phyloP scores from a whole-genome alignment of 2,113 vertebrate genomes.

The Pangasianodon gigas region DNA sequence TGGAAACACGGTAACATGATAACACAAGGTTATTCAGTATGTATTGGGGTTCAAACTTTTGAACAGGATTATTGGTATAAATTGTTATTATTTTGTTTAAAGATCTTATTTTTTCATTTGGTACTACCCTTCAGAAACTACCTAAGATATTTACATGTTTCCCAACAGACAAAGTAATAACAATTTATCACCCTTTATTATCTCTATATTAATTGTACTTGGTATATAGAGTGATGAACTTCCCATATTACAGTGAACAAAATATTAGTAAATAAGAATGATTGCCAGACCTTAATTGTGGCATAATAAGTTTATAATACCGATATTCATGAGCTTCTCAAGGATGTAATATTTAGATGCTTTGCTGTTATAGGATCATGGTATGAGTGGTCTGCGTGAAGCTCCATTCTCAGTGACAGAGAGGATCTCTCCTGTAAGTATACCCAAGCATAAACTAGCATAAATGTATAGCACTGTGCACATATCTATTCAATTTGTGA shows the following conservation, averaged over 20 bases:
- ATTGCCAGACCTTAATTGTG: neutral
- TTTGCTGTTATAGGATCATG: constrained; percentile 67
- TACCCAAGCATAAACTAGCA: neutral
- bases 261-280: neutral
- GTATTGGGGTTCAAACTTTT: no score
- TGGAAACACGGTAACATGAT: neutral
- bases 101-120: neutral
- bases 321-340: neutral
- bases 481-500: neutral
- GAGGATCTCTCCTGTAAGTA: constrained; percentile 76
- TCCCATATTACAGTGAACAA: neutral
- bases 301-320: neutral
- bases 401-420: constrained; percentile 69
- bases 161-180: no score
- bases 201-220: neutral
- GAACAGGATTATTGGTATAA: no score
- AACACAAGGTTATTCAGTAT: neutral
- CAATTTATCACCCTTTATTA: neutral
- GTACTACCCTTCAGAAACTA: no score
- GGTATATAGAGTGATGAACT: neutral
- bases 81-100: no score
- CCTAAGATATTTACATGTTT: no score
- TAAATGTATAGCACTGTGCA: neutral
- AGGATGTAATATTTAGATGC: neutral
- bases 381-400: constrained; percentile 65